Evolutionary conservation across 2,797 vertebrate genomes (phyloP), one percentile per base, ranked within the genome.

Genomic region (Characodon lateralis): DNA sequence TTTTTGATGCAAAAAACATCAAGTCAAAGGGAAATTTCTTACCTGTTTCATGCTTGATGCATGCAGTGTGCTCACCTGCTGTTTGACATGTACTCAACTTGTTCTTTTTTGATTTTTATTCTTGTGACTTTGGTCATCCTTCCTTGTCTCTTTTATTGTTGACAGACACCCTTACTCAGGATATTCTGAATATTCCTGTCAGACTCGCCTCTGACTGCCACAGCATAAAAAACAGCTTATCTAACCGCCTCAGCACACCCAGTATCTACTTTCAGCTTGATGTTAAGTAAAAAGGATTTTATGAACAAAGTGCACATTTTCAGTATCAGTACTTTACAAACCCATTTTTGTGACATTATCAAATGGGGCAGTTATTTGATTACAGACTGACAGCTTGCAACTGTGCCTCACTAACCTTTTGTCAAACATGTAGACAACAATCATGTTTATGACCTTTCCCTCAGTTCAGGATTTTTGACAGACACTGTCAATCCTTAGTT

Each of bases 381-480:
- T 82, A 69, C 71, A 81, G 81, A 90, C 71, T 87, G 89, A 89
- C 88, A 89, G 87, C 79, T 76, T 85, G 83, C 84, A 83, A 85
- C 85, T 76, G 71, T 82, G 65, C 87, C 85, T 83, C 81, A 73
- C 86, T 92, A 93, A 92, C 91, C 89, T 92, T 93, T 91, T 86
- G 87, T 84, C 56, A 66, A 92, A 87, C 87, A 89, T 85, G 83
- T 78, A 87, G 80, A 90, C 80, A 84, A 83, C 90, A 88, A 89
- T 92, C 90, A 89, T 92, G 89, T 81, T 82, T 89, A 81, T 89
- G 89, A 93, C 90, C 89, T 91, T 93, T 89, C 80, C 24, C 72
- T 87, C 79, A 70, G 83, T 81, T 83, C 81, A 80, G 58, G 84
- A 74, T 82, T 79, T 83, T 81, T 88, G 85, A 89, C 90, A 92